A percentile compares a stretch with the other conserved stretches of the same genome.
These are phyloP conservation scores for Cephalopterus ornatus DNA, from an alignment of 2,113 vertebrate genomes.

Conservation along the genomic window DNA sequence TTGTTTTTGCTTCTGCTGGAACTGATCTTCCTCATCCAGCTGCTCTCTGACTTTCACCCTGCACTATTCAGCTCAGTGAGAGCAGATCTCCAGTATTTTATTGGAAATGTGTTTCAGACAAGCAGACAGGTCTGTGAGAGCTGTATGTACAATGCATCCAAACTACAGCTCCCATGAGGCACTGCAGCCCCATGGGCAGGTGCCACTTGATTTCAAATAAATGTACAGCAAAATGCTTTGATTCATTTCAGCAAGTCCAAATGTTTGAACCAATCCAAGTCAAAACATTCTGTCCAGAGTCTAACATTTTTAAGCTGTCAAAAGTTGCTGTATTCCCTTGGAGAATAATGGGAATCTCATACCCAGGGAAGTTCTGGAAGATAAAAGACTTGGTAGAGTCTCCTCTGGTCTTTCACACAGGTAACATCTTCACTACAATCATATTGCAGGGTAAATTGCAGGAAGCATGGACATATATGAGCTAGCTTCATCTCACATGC, in stretches of 20 bases:
- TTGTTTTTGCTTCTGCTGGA: background rate
- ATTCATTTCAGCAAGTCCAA: constrained; percentile 14
- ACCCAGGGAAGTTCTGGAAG: background rate
- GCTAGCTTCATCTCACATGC: background rate
- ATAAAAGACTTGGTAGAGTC: background rate
- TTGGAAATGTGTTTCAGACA: background rate
- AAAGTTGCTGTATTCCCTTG: background rate
- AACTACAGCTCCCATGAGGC: constrained; percentile 9
- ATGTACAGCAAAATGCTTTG: background rate
- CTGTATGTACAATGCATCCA: background rate
- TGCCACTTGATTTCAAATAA: background rate
- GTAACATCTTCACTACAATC: background rate
- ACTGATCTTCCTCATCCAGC: background rate
- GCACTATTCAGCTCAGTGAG: background rate
- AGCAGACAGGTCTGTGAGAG: background rate
- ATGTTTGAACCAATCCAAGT: constrained; percentile 1
- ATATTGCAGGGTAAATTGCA: background rate
- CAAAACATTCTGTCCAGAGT: constrained; percentile 25
- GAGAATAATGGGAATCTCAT: background rate
- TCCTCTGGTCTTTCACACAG: background rate
- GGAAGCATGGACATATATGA: background rate
- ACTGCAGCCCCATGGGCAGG: background rate
- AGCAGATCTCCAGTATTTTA: background rate
- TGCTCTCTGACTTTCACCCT: background rate
- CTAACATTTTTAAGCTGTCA: background rate